Evolutionary conservation across 2,888 invertebrate species (phyloP), one percentile per base, ranked within the genome.

Genomic region (Syrista parreyssii): DNA sequence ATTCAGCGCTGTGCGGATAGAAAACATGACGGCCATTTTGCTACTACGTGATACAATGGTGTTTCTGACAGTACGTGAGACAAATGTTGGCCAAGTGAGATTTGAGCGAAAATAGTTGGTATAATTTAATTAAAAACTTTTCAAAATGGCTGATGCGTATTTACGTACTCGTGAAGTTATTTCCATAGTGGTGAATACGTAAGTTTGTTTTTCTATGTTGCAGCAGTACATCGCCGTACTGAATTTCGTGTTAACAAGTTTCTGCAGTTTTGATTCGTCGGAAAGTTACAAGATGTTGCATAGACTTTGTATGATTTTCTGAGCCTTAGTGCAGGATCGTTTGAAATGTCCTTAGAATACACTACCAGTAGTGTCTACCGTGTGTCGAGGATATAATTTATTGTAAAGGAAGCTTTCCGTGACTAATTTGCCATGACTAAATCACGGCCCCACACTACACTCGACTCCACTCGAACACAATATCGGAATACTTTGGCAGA

Each of bases 371-470:
- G 55, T 55, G 9, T 55, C 23, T 55, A 55, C 55, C 55, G 55
- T 55, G 55, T 55, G 55, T 55, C 55, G 23, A 23, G 23, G 55
- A 79, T 79, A 83, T 87, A 88, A 88, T 88, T 88, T 88, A 89
- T 89, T 85, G 88, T 82, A 79, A 82, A 82, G 84, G 82, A 85
- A 84, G 84, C 85, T 83, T 84, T 83, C 85, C 87, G 89, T 90
- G 87, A 86, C 90, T 90, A 90, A 90, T 85, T 73, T 79, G 81
- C 83, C 91, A 86, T 90, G 85, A 84, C 90, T 86, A 90, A 91
- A 89, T 82, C 80, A 82, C 73, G 76, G 77, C 68, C 82, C 83
- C 78, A 79, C 81, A 76, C 78, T 82, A 76, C 83, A 85, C 86
- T 87, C 84, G 84, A 84, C 81, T 82, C 85, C 85, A 87, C 86